Conservation (phyloP, 2,888 invertebrate genomes). For the Mimas tiliae region DNA sequence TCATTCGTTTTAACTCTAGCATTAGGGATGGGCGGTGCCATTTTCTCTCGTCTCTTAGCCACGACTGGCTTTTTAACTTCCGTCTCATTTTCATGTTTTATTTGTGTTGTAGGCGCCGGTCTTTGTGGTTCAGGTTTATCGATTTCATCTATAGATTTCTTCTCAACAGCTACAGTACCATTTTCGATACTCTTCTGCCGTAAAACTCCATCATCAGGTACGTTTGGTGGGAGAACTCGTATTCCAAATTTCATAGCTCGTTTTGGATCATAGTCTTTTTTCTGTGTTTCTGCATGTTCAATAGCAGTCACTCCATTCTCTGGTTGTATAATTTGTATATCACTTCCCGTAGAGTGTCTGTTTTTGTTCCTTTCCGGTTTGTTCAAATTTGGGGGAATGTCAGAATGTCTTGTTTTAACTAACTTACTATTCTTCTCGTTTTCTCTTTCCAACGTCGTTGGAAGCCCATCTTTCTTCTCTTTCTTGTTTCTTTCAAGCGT, state of each 20-base stretch:
- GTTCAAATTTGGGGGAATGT: conserved; percentile 56
- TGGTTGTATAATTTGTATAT: conserved; percentile 72
- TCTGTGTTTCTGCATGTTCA: conserved; percentile 81
- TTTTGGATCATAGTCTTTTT: conserved; percentile 82
- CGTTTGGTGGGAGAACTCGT: conserved; percentile 86
- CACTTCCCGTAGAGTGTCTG: conserved; percentile 69
- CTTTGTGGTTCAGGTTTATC: conserved; percentile 72
- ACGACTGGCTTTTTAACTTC: conserved; percentile 80
- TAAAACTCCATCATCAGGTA: conserved; percentile 80
- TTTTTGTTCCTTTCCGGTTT: conserved; percentile 74
- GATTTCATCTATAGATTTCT: conserved; percentile 68
- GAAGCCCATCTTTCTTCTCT: conserved; percentile 68
- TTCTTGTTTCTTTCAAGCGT: conserved; percentile 79
- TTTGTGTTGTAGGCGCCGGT: conserved; percentile 62
- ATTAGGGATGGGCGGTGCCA: conserved; percentile 80
- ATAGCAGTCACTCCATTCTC: conserved; percentile 70
- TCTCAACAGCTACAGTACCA: conserved; percentile 65
- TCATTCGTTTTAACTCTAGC: conserved; percentile 73
- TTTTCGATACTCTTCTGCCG: conserved; percentile 77
- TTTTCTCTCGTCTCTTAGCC: conserved; percentile 80
- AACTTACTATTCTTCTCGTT: conserved; percentile 79
- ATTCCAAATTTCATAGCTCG: conserved; percentile 88
- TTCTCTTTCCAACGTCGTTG: conserved; percentile 77
- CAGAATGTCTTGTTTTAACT: conserved; percentile 68
- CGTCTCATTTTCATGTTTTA: conserved; percentile 82